Evolutionary conservation across 2,113 vertebrate genomes (phyloP), one percentile per base, ranked within the genome.

Genomic region (Callocephalon fimbriatum): DNA sequence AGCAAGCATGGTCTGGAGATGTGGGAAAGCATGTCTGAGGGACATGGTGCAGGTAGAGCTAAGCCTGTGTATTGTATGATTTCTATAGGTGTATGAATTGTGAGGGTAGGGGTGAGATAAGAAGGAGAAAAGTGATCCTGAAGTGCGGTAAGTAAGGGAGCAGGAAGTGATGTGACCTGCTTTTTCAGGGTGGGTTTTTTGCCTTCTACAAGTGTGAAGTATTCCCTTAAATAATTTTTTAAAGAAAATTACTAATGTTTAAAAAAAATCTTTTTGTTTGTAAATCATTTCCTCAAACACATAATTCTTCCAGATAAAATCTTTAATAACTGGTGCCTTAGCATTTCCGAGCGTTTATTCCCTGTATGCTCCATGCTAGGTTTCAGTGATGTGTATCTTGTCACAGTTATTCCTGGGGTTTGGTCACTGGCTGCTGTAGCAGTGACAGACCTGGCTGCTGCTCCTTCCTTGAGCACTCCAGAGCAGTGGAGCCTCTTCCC

Each of bases 1-100:
- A 63, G 48, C 8, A 23, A 26, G 27, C 0, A 0, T 4, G 22
- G 27, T 44, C 14, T 35, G 23, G 58, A 50, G 74, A n/a, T 26
- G 29, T 6, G 22, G 29, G 54, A 58, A 20, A 25, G 16, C 0
- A 0, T 2, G 35, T 12, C 65, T 27, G 29, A 15, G 32, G 32
- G 32, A 37, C 37, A 26, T 0, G 13, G 44, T 12, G 12, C 29
- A 51, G 91, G 74, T 77, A 23, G 45, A 56, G 2, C 14, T 7
- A 19, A 31, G 9, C 0, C 0, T 12, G 15, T 32, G 61, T 42
- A 2, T 18, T 44, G 22, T 56, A 2, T 26, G 2, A 26, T 42
- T 67, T 92, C 37, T 51, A 2, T 12, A 7, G 56, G n/a, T 32
- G 31, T 25, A 2, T 3, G 7, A 4, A 62, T 29, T 21, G 35